These are phyloP conservation scores for Ptychadena robeensis DNA, from an alignment of 2,797 vertebrate species.

Conservation along the genomic window DNA sequence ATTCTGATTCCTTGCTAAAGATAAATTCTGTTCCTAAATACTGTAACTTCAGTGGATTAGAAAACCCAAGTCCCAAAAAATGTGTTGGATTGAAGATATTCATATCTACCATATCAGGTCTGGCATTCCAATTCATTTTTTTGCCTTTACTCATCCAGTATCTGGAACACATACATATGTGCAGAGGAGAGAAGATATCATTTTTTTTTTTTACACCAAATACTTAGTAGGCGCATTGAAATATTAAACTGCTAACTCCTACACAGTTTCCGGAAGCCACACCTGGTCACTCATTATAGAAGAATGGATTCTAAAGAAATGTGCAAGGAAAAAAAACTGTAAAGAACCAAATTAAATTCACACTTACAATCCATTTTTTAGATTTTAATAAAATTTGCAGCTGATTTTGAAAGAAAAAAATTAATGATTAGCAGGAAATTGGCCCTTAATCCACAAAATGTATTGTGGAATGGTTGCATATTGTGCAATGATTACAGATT, in stretches of 20 bases:
- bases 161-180: neutral
- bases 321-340: neutral
- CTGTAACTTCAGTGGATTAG: no score
- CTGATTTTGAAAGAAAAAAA: no score
- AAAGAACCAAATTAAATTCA: neutral
- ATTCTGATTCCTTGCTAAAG: no score
- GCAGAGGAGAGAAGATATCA: neutral
- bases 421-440: no score
- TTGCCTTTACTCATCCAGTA: neutral
- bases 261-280: neutral
- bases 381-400: no score
- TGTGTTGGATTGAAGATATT: no score
- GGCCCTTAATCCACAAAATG: no score
- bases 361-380: neutral
- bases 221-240: neutral
- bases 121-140: neutral
- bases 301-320: neutral
- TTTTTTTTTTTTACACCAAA: neutral
- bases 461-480: no score
- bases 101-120: no score
- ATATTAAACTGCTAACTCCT: neutral
- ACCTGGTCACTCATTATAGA: slow-evolving; percentile 1
- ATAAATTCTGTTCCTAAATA: no score
- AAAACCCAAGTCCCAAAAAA: no score
- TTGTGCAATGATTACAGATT: no score